These are phyloP conservation scores for Okapia johnstoni DNA, from an alignment of 2,113 vertebrate species.

Conservation along the genomic window DNA sequence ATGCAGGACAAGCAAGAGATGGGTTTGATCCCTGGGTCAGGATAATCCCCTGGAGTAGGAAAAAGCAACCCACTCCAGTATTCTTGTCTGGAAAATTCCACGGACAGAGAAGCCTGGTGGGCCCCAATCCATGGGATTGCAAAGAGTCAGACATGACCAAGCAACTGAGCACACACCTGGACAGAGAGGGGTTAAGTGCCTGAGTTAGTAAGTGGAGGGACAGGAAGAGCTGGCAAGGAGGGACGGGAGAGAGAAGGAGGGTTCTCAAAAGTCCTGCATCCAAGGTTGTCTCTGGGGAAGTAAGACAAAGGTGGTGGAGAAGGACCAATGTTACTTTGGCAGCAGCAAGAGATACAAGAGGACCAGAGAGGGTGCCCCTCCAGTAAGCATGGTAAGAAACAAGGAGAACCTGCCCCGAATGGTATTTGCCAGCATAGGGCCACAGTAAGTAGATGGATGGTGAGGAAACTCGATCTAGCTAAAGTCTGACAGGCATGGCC, in stretches of 20 bases:
- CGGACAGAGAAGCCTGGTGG: background rate
- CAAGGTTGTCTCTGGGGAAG: background rate
- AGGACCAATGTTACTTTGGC: rapidly evolving
- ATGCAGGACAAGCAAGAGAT: background rate
- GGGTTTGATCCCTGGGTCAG: background rate
- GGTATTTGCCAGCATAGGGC: background rate
- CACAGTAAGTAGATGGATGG: rapidly evolving
- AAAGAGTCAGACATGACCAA: background rate
- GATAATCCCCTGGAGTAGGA: background rate
- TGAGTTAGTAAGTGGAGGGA: too few species aligned
- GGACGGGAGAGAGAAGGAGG: background rate
- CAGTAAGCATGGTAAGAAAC: background rate
- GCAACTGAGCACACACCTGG: background rate
- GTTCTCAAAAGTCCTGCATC: background rate
- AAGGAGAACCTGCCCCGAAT: too few species aligned
- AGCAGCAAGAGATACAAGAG: background rate
- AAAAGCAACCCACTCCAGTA: background rate
- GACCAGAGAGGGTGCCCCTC: rapidly evolving
- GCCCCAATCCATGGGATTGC: background rate
- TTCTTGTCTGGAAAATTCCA: background rate
- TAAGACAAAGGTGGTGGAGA: background rate
- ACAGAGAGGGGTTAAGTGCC: background rate
- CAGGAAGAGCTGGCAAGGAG: background rate
- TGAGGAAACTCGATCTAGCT: rapidly evolving
- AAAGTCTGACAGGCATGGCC: background rate